Base-by-base conservation (phyloP, 2,113 vertebrate genomes). In the Pavo muticus region DNA sequence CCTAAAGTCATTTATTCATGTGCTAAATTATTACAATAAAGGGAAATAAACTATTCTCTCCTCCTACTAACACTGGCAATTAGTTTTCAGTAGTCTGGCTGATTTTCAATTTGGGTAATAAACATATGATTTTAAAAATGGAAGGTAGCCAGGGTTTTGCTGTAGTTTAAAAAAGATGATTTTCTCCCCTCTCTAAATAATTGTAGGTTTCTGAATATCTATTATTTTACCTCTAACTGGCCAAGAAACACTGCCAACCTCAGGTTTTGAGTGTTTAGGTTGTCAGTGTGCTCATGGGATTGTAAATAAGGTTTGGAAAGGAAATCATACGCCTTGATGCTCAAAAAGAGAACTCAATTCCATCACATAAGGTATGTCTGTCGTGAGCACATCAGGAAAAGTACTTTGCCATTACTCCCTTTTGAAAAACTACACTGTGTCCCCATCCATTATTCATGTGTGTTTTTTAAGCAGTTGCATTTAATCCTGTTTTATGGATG, bases 271-370 rank as follows among this genome's bases (percentile, higher is more conserved):
- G 67, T 84, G 42, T 76, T 91, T 56, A 45, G 4, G 1, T 74
- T 84, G 63, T 76, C 78, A 64, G 3, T 50, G 45, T 60, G 44
- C 29, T 86, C 52, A 79, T 11, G 61, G 44, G 92, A 87, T 57
- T 83, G 44, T 64, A 79, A 94, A 73, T 27, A 87, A 92, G 73
- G 19, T 52, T 11, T 72, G 59, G 9, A 74, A 39, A 81, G 13
- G 11, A 92, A 95, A 88, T 20, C 6, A 11, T 19, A n/a, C 32
- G 6, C 17, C 32, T 73, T 61, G 87, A 79, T 85, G 27, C 27
- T 88, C 40, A 65, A 57, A 81, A 92, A 73, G 50, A 79, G 14
- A 83, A 56, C 21, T 32, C 0, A 2, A 2, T 74, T 88, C 59
- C n/a, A 76, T 32, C 24, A 69, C 44, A 67, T 32, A 75, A 90